These are phyloP conservation scores for Dinothrombium tinctorium DNA, from an alignment of 1,140 invertebrate genomes.

Conservation along the genomic window DNA sequence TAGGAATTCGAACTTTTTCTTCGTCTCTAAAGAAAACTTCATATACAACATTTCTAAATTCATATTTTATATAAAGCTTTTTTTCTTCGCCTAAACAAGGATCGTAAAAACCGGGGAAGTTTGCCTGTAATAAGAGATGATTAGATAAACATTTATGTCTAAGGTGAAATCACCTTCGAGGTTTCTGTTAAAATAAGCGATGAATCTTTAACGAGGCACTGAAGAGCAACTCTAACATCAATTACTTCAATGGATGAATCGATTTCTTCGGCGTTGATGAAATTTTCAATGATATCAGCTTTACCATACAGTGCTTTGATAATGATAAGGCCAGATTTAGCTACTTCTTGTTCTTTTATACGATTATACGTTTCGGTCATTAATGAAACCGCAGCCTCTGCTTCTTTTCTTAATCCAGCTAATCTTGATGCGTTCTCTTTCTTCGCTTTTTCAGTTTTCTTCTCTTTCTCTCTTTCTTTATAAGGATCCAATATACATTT, in stretches of 20 bases:
- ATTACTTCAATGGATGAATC: slow-evolving; percentile 34
- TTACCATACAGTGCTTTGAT: slow-evolving; percentile 45
- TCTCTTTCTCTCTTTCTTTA: slow-evolving; percentile 41
- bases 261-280: not conserved
- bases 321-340: slow-evolving; percentile 50
- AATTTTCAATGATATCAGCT: not conserved
- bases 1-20: slow-evolving; percentile 50
- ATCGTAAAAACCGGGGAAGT: slow-evolving; percentile 88
- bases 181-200: slow-evolving; percentile 56
- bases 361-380: slow-evolving; percentile 56
- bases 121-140: slow-evolving; percentile 38
- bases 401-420: slow-evolving; percentile 51
- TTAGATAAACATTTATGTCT: not conserved
- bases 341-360: slow-evolving; percentile 46
- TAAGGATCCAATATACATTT: slow-evolving; percentile 69
- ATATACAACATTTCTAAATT: slow-evolving; percentile 49
- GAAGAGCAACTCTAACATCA: slow-evolving; percentile 74
- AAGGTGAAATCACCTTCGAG: slow-evolving; percentile 42
- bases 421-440: slow-evolving; percentile 32
- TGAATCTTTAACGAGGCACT: slow-evolving; percentile 76
- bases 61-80: slow-evolving; percentile 57
- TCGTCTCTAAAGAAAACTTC: slow-evolving; percentile 52
- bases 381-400: slow-evolving; percentile 52
- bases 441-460: slow-evolving; percentile 22
- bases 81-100: slow-evolving; percentile 83